Evolutionary conservation across 23 tunicate species (phyloP).

Genomic region (Ciona savignyi): DNA sequence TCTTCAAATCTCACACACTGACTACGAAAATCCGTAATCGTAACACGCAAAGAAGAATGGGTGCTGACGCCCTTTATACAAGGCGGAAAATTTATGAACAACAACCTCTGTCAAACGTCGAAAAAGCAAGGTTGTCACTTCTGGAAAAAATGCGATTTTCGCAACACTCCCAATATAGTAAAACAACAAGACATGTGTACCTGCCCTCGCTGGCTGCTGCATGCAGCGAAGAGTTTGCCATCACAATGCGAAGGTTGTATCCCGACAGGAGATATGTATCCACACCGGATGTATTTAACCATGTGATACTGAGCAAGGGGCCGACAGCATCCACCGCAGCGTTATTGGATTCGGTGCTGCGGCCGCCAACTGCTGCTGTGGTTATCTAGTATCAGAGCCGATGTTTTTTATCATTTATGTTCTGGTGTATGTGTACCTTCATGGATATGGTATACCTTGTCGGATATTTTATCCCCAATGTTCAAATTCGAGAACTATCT

Average conservation of each 20-base stretch:
- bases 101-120: neutral
- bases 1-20: neutral
- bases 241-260: conserved; percentile 34
- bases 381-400: too few species aligned
- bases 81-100: neutral
- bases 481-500: too few species aligned
- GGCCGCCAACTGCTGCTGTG: conserved; percentile 26
- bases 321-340: conserved; percentile 23
- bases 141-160: neutral
- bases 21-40: neutral
- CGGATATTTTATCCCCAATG: too few species aligned
- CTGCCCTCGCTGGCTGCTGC: conserved; percentile 51
- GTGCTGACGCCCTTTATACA: neutral
- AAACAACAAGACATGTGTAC: conserved; percentile 2
- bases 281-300: conserved; percentile 36
- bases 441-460: too few species aligned
- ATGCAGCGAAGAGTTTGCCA: conserved; percentile 58
- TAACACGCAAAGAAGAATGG: neutral
- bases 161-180: neutral
- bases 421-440: too few species aligned
- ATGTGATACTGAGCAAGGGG: conserved; percentile 20
- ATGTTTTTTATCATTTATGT: too few species aligned
- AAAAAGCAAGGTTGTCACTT: neutral
- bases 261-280: conserved; percentile 33
- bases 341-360: conserved; percentile 37